Conservation (phyloP, 2,113 vertebrate species). For the Oncorhynchus kisutch region DNA sequence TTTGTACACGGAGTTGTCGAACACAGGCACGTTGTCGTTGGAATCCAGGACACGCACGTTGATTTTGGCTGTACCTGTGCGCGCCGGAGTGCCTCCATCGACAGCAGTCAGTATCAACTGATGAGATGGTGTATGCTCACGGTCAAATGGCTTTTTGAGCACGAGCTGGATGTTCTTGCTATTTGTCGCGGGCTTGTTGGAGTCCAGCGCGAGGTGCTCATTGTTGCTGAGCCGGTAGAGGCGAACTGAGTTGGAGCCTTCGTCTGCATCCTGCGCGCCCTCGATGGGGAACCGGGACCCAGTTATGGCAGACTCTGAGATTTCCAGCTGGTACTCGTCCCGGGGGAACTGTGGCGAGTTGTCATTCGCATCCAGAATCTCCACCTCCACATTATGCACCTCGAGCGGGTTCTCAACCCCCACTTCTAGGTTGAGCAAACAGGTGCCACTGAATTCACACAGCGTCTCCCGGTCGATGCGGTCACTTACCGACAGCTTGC, state of each 20-base stretch:
- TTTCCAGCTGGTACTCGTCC: conserved; percentile 86
- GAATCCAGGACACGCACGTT: conserved; percentile 88
- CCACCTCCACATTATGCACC: conserved; percentile 88
- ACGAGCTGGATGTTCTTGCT: conserved; percentile 90
- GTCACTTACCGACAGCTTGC: conserved; percentile 87
- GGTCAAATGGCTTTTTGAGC: conserved; percentile 87
- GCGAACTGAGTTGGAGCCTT: conserved; percentile 87
- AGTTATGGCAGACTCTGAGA: conserved; percentile 86
- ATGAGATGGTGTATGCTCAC: conserved; percentile 85
- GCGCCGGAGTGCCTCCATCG: conserved; percentile 87
- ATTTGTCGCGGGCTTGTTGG: conserved; percentile 82
- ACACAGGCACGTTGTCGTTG: conserved; percentile 90
- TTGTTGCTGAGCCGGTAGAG: conserved; percentile 86
- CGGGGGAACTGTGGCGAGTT: conserved; percentile 87
- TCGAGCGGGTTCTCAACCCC: conserved; percentile 88
- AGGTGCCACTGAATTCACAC: conserved; percentile 83
- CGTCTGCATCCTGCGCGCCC: conserved; percentile 88
- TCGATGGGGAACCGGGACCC: conserved; percentile 89
- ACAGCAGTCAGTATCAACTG: conserved; percentile 86
- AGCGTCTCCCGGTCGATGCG: conserved; percentile 90
- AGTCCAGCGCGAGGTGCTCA: conserved; percentile 86
- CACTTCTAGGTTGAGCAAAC: conserved; percentile 85
- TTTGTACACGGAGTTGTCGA: conserved; percentile 87
- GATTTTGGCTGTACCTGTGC: conserved; percentile 84
- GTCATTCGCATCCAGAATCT: conserved; percentile 91